Conservation (phyloP, 2,888 invertebrate species). For the Drosophila mercatorum region DNA sequence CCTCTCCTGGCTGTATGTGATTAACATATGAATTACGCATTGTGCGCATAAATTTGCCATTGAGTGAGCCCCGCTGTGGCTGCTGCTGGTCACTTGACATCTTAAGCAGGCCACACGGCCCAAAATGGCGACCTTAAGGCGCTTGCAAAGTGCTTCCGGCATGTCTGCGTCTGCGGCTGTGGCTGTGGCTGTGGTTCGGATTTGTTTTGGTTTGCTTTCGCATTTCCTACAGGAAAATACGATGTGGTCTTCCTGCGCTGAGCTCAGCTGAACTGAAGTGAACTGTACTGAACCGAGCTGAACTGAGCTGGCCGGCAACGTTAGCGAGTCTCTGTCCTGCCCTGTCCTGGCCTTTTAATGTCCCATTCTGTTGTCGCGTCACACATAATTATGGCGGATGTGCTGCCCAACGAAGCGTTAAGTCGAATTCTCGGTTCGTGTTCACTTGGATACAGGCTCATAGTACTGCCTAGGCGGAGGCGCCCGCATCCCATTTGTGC, state of each 20-base stretch:
- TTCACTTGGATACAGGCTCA: constrained; percentile 41
- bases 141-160: constrained; percentile 68
- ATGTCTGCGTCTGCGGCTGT: constrained; percentile 18
- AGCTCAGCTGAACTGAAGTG: constrained; percentile 20
- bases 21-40: constrained; percentile 78
- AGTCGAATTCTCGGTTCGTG: constrained; percentile 74
- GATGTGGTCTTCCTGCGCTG: constrained; percentile 38
- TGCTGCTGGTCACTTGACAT: constrained; percentile 70
- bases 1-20: constrained; percentile 52
- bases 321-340: too few relatives aligned
- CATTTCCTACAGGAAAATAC: constrained; percentile 50
- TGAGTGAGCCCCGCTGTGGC: constrained; percentile 41
- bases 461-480: constrained; percentile 4
- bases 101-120: constrained; percentile 57
- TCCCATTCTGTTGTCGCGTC: constrained; percentile 74
- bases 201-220: constrained; percentile 28
- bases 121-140: constrained; percentile 68
- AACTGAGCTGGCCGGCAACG: too few relatives aligned
- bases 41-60: constrained; percentile 78
- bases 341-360: constrained; percentile 60
- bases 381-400: constrained; percentile 81
- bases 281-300: constrained; percentile 21
- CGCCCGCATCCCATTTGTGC: constrained; percentile 61
- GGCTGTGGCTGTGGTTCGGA: constrained; percentile 9
- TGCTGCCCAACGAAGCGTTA: constrained; percentile 78